These are phyloP conservation scores for Dendroctonus ponderosae DNA, from an alignment of 1,140 invertebrate genomes.

Conservation along the genomic window DNA sequence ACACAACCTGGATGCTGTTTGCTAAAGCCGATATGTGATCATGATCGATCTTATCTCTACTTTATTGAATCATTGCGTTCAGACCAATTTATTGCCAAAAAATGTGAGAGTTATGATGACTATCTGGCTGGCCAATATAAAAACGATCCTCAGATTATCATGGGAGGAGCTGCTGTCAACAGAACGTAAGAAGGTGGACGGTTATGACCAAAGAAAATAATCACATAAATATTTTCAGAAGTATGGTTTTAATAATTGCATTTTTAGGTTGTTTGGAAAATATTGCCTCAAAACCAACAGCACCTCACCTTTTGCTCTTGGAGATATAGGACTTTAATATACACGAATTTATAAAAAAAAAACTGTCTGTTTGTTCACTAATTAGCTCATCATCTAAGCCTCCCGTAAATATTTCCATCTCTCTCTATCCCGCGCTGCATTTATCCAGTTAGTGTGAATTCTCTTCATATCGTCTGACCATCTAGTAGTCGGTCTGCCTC, in stretches of 20 bases:
- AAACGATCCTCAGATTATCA: slow-evolving; percentile 48
- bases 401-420: too few relatives aligned
- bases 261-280: slow-evolving; percentile 14
- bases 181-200: background rate
- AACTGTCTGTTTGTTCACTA: too few relatives aligned
- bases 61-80: slow-evolving; percentile 19
- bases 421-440: background rate
- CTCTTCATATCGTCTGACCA: background rate
- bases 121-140: slow-evolving; percentile 56
- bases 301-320: slow-evolving; percentile 11
- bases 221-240: background rate
- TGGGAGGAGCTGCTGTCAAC: slow-evolving; percentile 14
- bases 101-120: slow-evolving; percentile 58
- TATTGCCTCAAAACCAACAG: slow-evolving; percentile 16
- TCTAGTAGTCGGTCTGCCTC: background rate
- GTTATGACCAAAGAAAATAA: background rate
- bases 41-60: slow-evolving; percentile 58
- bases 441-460: too few relatives aligned
- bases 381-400: too few relatives aligned
- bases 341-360: too few relatives aligned
- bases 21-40: slow-evolving; percentile 54
- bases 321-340: slow-evolving; percentile 2
- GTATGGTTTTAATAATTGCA: too few relatives aligned
- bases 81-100: slow-evolving; percentile 53
- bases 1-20: slow-evolving; percentile 65